Evolutionary conservation across 2,113 vertebrate species (phyloP).

Genomic region (Scalopus aquaticus): DNA sequence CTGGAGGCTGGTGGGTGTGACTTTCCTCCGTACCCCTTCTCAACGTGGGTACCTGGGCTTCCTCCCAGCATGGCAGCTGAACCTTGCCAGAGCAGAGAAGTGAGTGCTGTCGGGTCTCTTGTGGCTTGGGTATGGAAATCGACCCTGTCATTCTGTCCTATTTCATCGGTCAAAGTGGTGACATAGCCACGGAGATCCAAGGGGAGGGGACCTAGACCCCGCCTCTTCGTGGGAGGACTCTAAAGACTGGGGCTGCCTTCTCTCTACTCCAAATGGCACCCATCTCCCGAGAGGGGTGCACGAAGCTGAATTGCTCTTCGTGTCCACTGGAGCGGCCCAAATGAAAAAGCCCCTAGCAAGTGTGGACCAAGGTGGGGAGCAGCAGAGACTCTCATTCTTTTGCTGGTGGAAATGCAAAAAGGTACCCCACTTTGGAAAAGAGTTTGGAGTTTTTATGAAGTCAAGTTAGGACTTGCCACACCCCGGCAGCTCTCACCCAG

Average conservation of each 20-base stretch:
- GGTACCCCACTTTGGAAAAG: neutral
- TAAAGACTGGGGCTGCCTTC: neutral
- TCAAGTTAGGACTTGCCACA: fast-evolving
- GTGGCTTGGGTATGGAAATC: neutral
- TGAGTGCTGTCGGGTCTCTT: neutral
- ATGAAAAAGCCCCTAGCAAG: neutral
- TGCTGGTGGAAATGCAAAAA: neutral
- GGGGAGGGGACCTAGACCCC: neutral
- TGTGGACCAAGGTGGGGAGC: neutral
- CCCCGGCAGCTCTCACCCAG: neutral
- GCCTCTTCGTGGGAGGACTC: neutral
- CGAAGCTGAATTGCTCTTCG: fast-evolving
- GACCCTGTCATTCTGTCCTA: neutral
- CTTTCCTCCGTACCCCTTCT: neutral
- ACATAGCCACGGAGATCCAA: neutral
- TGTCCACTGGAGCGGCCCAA: neutral
- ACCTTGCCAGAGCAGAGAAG: neutral
- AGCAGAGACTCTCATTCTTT: fast-evolving
- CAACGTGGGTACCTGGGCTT: fast-evolving
- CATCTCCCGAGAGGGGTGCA: neutral
- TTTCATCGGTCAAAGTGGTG: neutral
- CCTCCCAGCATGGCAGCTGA: fast-evolving
- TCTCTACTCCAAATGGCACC: neutral
- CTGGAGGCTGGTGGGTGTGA: neutral
- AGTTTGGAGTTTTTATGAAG: neutral